Conservation (phyloP, 2,797 vertebrate species). For the Girardinus metallicus region DNA sequence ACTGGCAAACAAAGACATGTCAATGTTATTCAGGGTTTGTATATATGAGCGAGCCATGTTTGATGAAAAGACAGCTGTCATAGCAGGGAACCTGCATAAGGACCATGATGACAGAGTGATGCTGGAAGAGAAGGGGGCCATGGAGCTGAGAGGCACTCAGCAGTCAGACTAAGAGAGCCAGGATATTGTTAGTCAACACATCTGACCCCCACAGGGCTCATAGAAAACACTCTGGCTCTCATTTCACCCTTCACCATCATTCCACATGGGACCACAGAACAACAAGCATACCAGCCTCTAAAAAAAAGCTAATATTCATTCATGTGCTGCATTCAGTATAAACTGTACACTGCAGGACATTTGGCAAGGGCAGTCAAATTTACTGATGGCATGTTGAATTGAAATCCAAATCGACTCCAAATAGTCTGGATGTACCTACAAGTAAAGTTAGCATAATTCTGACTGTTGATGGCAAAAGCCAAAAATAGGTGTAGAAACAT, state of each 20-base stretch:
- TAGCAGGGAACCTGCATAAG: conserved; percentile 62
- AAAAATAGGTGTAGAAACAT: not conserved
- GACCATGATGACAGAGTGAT: conserved; percentile 72
- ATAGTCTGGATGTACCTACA: not conserved
- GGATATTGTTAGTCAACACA: conserved; percentile 74
- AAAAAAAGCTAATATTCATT: conserved; percentile 31
- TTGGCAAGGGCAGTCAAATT: not conserved
- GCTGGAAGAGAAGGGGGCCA: conserved; percentile 66
- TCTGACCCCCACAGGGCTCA: conserved; percentile 58
- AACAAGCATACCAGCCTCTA: conserved; percentile 53
- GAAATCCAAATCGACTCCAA: conserved; percentile 1
- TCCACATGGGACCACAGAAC: conserved; percentile 33
- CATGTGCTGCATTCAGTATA: conserved; percentile 10
- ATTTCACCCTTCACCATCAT: conserved; percentile 50
- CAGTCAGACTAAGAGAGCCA: conserved; percentile 58
- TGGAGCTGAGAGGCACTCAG: conserved; percentile 67
- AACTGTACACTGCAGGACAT: not conserved
- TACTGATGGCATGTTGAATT: conserved; percentile 4
- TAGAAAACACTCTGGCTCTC: conserved; percentile 66
- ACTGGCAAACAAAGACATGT: conserved; percentile 53
- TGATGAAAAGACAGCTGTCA: conserved; percentile 76
- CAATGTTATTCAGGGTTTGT: conserved; percentile 53
- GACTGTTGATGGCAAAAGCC: conserved; percentile 16
- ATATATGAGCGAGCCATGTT: conserved; percentile 59
- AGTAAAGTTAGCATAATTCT: conserved; percentile 16